Percentiles rank a stretch among this genome's conserved stretches.
Conservation (phyloP, 1,140 invertebrate genomes). For the Drosophila sulfurigaster region DNA sequence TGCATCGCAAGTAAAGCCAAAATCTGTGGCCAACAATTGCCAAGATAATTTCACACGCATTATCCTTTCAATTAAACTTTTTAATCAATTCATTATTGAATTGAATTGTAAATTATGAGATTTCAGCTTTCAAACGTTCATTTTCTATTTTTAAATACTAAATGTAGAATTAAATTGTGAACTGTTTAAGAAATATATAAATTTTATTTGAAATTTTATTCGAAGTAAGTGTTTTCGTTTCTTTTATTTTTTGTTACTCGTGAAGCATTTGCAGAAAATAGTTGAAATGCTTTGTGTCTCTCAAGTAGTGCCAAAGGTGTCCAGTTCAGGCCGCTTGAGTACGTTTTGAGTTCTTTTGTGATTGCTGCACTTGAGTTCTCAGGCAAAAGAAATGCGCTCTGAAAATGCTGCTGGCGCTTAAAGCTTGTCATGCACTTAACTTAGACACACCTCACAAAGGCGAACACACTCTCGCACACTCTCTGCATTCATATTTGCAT, state of each 20-base stretch:
- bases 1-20: conserved; percentile 10
- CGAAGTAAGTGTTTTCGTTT: neutral
- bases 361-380: conserved; percentile 30
- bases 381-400: conserved; percentile 33
- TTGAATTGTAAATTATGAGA: neutral
- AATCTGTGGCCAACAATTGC: conserved; percentile 33
- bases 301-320: conserved; percentile 39
- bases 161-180: neutral
- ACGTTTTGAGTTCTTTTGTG: conserved; percentile 32
- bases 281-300: conserved; percentile 12
- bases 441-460: conserved; percentile 1
- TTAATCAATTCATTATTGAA: neutral
- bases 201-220: neutral
- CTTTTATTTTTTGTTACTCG: neutral
- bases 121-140: neutral
- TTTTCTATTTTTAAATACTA: neutral
- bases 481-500: neutral
- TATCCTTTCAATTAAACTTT: neutral
- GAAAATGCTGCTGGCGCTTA: conserved; percentile 13
- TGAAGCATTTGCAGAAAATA: neutral
- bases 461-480: neutral
- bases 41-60: neutral
- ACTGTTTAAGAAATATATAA: neutral
- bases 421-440: conserved; percentile 45
- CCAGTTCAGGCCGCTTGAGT: conserved; percentile 44